Base-by-base conservation (phyloP, 2,113 vertebrate genomes). In the Odobenus rosmarus region DNA sequence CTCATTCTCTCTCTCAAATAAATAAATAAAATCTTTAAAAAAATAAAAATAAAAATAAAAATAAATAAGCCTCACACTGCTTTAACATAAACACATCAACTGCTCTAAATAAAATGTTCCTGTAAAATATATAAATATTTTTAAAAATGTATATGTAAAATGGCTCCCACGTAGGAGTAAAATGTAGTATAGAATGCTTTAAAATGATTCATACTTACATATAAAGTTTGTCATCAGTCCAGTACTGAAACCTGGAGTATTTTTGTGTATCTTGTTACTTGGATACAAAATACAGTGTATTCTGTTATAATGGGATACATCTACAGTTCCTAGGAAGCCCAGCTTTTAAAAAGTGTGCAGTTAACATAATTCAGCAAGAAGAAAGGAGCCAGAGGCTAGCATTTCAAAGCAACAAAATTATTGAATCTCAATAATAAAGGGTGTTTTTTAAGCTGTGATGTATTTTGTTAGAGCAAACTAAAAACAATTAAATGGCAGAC, bases 381-480 rank as follows among this genome's bases (percentile, higher is more conserved):
- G 84, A 88, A 86, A 89, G 16, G 61, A 93, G 7, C 26, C 16
- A 91, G 53, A 88, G 23, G 59, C 7, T 53, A 93, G 33, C 26
- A 16, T 36, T 92, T 87, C 49, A 93, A 92, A 96, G 14, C 9
- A 92, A 92, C 14, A 85, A 91, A 80, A 13, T 31, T 74, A 46
- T 11, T 94, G 33, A 57, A 61, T 92, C 93, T 84, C 71, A 85
- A 42, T 33, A 87, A 96, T n/a, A 64, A 69, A 79, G 8, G 14
- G n/a, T 90, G 31, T 87, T 92, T 92, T 77, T 83, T 36, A 82
- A 84, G 36, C 53, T 85, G 61, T 84, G 61, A 96, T 64, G 12
- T 53, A 74, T 90, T 81, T 64, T 87, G 23, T 90, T 90, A 87
- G 1, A 95, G 76, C 23, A 96, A 97, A 87, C 69, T 80, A 96